Percentiles rank a stretch among this genome's conserved stretches.
phyloP scores from a whole-genome alignment of 2,888 invertebrate species.

The Pachymerium ferrugineum region DNA sequence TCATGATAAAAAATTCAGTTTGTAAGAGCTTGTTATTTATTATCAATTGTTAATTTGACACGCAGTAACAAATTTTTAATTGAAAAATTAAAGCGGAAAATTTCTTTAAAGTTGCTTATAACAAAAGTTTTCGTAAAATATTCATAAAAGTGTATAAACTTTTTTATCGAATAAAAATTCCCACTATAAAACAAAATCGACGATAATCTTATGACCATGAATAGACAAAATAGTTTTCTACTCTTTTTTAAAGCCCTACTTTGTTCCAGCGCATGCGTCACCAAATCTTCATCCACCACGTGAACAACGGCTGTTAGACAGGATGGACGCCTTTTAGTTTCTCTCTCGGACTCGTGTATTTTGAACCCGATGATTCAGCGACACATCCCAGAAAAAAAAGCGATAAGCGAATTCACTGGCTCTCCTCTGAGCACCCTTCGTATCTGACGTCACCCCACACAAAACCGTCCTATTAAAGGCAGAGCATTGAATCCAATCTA shows the following conservation, averaged over 20 bases:
- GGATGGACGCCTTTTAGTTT: neutral
- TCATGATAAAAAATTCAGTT: too few relatives aligned
- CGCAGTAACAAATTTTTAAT: too few relatives aligned
- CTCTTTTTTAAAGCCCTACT: too few relatives aligned
- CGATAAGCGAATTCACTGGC: neutral
- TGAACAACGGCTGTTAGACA: neutral
- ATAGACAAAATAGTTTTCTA: neutral
- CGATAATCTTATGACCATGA: too few relatives aligned
- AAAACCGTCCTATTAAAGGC: neutral
- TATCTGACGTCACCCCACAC: neutral
- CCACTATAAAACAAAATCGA: too few relatives aligned
- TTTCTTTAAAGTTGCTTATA: too few relatives aligned
- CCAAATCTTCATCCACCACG: neutral
- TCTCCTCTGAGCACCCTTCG: neutral
- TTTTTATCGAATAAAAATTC: too few relatives aligned
- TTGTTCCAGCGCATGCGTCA: neutral
- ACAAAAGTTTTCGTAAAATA: too few relatives aligned
- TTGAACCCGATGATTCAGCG: neutral
- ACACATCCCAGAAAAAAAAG: conserved; percentile 14
- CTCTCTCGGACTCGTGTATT: neutral
- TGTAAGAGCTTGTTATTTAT: too few relatives aligned
- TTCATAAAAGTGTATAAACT: too few relatives aligned
- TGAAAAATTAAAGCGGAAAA: too few relatives aligned
- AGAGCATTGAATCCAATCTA: neutral
- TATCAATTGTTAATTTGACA: too few relatives aligned